phyloP scores from a whole-genome alignment of 1,140 invertebrate species.

The Oreohelix idahoensis region DNA sequence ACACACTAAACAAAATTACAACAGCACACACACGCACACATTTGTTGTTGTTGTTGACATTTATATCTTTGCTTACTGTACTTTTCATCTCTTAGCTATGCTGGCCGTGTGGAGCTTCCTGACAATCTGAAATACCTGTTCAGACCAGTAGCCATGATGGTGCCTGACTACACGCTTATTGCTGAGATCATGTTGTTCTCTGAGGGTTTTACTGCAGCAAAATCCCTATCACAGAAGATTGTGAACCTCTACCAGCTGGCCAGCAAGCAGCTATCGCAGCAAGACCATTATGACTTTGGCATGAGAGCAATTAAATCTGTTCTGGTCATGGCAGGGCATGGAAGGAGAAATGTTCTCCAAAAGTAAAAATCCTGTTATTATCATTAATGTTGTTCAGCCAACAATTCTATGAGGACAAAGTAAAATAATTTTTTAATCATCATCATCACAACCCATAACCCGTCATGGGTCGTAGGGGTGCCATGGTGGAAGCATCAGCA shows the following conservation, averaged over 20 bases:
- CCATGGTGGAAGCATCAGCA: too few species aligned
- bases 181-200: constrained; percentile 93
- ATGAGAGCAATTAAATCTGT: constrained; percentile 83
- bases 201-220: constrained; percentile 89
- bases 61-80: neutral
- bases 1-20: too few species aligned
- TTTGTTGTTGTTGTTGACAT: too few species aligned
- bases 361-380: constrained; percentile 47
- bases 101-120: constrained; percentile 79
- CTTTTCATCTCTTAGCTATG: constrained; percentile 57
- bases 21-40: too few species aligned
- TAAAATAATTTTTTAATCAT: too few species aligned
- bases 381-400: too few species aligned
- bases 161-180: constrained; percentile 91
- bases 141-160: constrained; percentile 92
- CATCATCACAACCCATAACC: too few species aligned
- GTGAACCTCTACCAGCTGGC: constrained; percentile 91
- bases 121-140: constrained; percentile 80
- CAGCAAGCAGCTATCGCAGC: constrained; percentile 90
- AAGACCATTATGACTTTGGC: constrained; percentile 94
- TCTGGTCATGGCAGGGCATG: constrained; percentile 72
- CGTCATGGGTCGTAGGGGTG: too few species aligned
- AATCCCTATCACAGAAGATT: constrained; percentile 87
- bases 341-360: constrained; percentile 61
- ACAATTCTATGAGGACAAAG: too few species aligned